Evolutionary conservation across 2,113 vertebrate genomes (phyloP).

Genomic region (Clarias batrachus): DNA sequence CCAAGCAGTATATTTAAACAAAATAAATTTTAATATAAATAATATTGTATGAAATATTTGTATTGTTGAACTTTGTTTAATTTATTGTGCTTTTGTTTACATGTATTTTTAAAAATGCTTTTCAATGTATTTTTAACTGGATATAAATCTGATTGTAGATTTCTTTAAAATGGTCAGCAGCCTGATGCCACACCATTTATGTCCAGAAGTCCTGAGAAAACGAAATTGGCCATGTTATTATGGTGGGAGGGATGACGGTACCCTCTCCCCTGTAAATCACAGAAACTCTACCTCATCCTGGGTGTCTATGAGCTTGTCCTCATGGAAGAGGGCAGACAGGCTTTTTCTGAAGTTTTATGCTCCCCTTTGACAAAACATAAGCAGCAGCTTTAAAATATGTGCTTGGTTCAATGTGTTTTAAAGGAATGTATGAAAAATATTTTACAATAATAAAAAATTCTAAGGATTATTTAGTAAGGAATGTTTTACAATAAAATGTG

Average conservation of each 20-base stretch:
- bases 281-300: background rate
- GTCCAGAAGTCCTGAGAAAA: background rate
- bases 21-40: no score
- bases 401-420: background rate
- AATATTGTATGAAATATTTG: background rate
- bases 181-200: background rate
- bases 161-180: background rate
- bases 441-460: background rate
- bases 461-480: background rate
- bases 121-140: no score
- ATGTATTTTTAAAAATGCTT: background rate
- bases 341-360: background rate
- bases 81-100: background rate
- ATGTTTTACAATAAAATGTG: background rate
- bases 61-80: background rate
- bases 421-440: background rate
- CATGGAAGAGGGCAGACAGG: background rate
- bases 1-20: no score
- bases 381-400: background rate
- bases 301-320: background rate
- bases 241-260: background rate
- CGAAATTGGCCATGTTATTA: background rate
- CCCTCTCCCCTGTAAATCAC: background rate
- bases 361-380: background rate
- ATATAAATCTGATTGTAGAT: background rate